Evolutionary conservation across 2,888 invertebrate species (phyloP), one percentile per base, ranked within the genome.

Genomic region (Diplazon laetatorius): DNA sequence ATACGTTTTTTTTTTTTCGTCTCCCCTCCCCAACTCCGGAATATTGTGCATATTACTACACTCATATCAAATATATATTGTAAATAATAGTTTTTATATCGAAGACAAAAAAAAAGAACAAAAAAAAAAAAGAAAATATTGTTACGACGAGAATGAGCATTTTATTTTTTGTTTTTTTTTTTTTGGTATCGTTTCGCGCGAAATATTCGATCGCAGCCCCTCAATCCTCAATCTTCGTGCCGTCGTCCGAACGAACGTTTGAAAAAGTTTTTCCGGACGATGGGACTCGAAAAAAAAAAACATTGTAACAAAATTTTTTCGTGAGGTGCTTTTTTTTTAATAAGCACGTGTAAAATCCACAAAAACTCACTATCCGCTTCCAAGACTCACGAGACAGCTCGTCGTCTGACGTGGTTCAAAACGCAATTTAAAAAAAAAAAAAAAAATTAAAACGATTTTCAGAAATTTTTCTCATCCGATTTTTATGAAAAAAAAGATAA

Each of bases 241-340:
- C 66, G 46, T 22, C n/a, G n/a, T n/a, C n/a, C n/a, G n/a, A n/a
- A 48, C 63, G n/a, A n/a, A 25, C 16, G 39, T 22, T 44, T 25
- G 16, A 50, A 73, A 20, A 72, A 77, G 68, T 73, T 73, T 62
- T 62, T 66, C 37, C 37, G 20, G 48, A 42, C 50, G 46, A 42
- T n/a, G n/a, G n/a, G n/a, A n/a, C n/a, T n/a, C n/a, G n/a, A n/a
- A n/a, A n/a, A n/a, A 62, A 72, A 55, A 62, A 62, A 37, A 46
- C 14, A 20, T 5, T 65, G 18, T 46, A 16, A 3, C 25, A 62
- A n/a, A 12, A n/a, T 48, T 63, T 50, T 50, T 59, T 73, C 62
- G n/a, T 55, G 16, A 48, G 62, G 57, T 72, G 68, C 57, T 72
- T 77, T 72, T n/a, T n/a, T n/a, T n/a, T n/a, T n/a, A n/a, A 37